These are phyloP conservation scores for Mormyrus lacerda DNA, from an alignment of 2,113 vertebrate genomes.

Conservation along the genomic window DNA sequence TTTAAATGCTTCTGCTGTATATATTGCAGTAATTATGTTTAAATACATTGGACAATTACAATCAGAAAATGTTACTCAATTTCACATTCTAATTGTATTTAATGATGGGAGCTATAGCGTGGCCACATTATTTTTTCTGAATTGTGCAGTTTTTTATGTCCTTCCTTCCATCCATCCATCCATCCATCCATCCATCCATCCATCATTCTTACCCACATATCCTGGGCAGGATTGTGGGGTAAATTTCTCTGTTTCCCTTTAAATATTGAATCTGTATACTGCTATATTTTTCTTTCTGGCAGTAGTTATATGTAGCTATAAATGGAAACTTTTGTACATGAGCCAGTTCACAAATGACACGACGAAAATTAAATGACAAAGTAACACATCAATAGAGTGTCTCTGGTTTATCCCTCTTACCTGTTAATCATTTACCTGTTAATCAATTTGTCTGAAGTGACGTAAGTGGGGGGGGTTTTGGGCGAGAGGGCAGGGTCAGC, in stretches of 20 bases:
- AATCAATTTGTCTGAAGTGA: neutral
- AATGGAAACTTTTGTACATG: neutral
- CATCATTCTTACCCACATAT: neutral
- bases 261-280: neutral
- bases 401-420: neutral
- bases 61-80: neutral
- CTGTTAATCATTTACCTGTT: neutral
- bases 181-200: neutral
- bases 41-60: neutral
- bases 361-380: neutral
- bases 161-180: neutral
- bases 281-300: neutral
- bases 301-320: neutral
- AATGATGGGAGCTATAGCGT: neutral
- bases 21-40: neutral
- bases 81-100: neutral
- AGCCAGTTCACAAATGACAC: neutral
- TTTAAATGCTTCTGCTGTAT: neutral
- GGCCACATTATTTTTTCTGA: neutral
- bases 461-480: neutral
- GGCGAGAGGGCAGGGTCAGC: neutral
- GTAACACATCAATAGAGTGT: neutral
- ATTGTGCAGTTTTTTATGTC: neutral
- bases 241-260: neutral
- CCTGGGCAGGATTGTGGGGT: neutral